Percentiles rank a stretch among this genome's conserved stretches.
Evolutionary conservation across 2,113 vertebrate genomes (phyloP).

Genomic region (Oncorhynchus nerka): DNA sequence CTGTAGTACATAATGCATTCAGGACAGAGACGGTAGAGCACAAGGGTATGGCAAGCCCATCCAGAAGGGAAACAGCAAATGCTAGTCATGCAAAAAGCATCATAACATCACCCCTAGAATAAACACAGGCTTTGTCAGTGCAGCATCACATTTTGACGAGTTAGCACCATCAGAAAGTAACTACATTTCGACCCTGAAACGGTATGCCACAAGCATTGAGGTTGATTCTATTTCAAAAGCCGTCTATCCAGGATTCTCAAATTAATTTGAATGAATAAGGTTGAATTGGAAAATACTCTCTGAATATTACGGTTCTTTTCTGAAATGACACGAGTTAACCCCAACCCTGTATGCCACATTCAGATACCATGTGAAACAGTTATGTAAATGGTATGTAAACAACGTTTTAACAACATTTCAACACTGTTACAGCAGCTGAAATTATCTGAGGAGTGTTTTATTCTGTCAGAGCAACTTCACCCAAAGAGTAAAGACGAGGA

Average conservation of each 20-base stretch:
- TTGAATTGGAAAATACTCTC: slow-evolving; percentile 35
- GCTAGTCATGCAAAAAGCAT: slow-evolving; percentile 58
- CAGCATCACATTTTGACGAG: slow-evolving; percentile 48
- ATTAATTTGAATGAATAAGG: background rate
- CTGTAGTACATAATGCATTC: background rate
- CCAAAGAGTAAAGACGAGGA: slow-evolving; percentile 32
- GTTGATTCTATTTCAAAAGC: slow-evolving; percentile 33
- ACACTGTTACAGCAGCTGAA: slow-evolving; percentile 29
- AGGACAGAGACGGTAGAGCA: background rate
- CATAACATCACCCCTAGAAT: slow-evolving; percentile 36
- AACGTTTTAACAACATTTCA: slow-evolving; percentile 44
- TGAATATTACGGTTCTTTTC: background rate
- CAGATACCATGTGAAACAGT: slow-evolving; percentile 46
- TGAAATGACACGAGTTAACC: slow-evolving; percentile 26
- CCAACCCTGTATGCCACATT: slow-evolving; percentile 31
- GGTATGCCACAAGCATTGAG: slow-evolving; percentile 45
- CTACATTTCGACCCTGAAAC: slow-evolving; percentile 31
- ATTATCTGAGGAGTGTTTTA: slow-evolving; percentile 24
- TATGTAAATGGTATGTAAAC: slow-evolving; percentile 58
- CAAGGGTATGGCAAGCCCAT: slow-evolving; percentile 1
- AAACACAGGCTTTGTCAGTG: slow-evolving; percentile 42
- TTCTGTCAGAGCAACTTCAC: slow-evolving; percentile 52
- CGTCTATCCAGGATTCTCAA: background rate
- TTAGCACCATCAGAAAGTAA: slow-evolving; percentile 66
- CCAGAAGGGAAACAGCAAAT: slow-evolving; percentile 16